phyloP scores from a whole-genome alignment of 2,113 vertebrate species.

The Heloderma charlesbogerti region DNA sequence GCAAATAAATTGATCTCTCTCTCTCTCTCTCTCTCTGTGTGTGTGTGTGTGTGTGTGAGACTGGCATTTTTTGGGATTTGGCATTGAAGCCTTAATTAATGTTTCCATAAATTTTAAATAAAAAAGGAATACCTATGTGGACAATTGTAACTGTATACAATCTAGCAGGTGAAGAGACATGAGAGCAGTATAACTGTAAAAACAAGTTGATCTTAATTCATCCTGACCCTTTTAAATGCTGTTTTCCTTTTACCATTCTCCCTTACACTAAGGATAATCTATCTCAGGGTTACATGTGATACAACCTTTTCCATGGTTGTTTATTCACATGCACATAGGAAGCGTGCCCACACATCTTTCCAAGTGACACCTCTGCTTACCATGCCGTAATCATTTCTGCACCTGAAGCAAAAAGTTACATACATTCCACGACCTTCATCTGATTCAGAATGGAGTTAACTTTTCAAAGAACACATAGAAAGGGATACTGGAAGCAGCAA shows the following conservation, averaged over 20 bases:
- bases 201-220: not conserved
- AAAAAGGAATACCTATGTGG: not conserved
- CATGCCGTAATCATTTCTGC: not conserved
- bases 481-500: not conserved
- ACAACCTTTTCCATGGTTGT: not conserved
- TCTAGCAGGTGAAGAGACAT: not conserved
- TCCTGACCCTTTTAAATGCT: not conserved
- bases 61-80: not conserved
- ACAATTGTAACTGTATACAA: not conserved
- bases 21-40: no score
- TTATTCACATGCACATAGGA: not conserved
- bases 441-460: not conserved
- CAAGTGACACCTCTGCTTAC: not conserved
- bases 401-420: not conserved
- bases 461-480: not conserved
- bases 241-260: not conserved
- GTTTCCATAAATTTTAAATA: not conserved
- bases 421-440: not conserved
- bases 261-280: not conserved
- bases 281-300: not conserved
- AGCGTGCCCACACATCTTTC: not conserved
- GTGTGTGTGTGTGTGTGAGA: not conserved
- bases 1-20: constrained; percentile 10
- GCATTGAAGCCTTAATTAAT: no score
- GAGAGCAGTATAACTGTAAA: not conserved